Percentiles rank a stretch among this genome's conserved stretches.
phyloP scores from a whole-genome alignment of 2,113 vertebrate genomes.

The Gracilinanus agilis region DNA sequence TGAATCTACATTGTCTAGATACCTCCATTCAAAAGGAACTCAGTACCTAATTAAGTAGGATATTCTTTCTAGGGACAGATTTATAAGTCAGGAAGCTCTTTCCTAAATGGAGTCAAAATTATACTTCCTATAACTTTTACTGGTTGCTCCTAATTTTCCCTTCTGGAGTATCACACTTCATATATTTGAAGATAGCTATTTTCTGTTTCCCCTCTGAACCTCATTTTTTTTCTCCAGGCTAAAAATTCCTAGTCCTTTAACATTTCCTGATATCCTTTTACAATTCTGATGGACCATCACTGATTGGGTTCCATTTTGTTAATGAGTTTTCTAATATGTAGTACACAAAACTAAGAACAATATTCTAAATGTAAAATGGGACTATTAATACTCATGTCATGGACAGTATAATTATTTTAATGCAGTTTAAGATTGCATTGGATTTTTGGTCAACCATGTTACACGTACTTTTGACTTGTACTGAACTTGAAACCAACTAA shows the following conservation, averaged over 20 bases:
- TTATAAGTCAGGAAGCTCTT: too few relatives aligned
- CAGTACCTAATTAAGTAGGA: too few relatives aligned
- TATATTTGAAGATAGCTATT: background rate
- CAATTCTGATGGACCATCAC: background rate
- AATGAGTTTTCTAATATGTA: background rate
- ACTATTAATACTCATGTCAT: background rate
- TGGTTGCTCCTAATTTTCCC: background rate
- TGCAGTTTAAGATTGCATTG: background rate
- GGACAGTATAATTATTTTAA: background rate
- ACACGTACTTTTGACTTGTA: background rate
- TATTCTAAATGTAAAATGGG: background rate
- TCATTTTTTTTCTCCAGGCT: background rate
- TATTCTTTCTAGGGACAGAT: too few relatives aligned
- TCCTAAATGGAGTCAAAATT: too few relatives aligned
- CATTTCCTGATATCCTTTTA: background rate
- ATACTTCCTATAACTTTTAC: background rate
- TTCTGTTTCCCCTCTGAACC: background rate
- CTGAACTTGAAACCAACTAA: background rate
- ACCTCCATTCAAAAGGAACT: too few relatives aligned
- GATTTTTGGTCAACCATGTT: background rate
- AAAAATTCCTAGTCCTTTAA: background rate
- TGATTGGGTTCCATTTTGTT: background rate
- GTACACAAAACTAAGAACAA: background rate
- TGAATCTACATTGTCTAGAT: background rate
- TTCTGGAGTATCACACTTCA: background rate